phyloP scores from a whole-genome alignment of 2,888 invertebrate genomes.

The Oasisia sp. region DNA sequence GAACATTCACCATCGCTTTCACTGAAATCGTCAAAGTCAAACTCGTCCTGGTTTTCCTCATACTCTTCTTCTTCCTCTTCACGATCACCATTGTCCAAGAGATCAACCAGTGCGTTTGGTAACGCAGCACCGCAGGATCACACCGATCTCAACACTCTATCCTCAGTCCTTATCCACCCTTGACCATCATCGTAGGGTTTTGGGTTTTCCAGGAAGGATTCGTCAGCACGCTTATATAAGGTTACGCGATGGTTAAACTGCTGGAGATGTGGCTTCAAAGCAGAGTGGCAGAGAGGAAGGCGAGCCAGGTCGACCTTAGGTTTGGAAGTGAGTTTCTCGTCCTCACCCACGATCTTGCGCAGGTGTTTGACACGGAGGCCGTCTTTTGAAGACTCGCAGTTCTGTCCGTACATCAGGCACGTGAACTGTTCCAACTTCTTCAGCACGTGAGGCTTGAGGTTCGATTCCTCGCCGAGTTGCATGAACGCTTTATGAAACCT shows the following conservation, averaged over 20 bases:
- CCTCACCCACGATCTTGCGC: no score
- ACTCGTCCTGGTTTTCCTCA: constrained; percentile 23
- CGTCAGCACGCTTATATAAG: constrained; percentile 23
- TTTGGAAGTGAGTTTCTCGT: not conserved
- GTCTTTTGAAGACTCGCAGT: no score
- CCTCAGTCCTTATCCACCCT: constrained; percentile 22
- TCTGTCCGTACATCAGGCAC: constrained; percentile 31
- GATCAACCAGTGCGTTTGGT: constrained; percentile 27
- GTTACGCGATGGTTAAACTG: constrained; percentile 30
- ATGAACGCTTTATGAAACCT: constrained; percentile 26
- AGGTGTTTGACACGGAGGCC: no score
- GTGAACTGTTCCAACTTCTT: constrained; percentile 25
- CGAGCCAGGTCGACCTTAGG: not conserved
- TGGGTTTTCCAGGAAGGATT: constrained; percentile 23
- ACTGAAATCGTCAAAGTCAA: constrained; percentile 13
- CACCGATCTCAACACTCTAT: constrained; percentile 25
- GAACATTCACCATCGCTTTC: not conserved
- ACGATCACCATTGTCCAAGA: constrained; percentile 21
- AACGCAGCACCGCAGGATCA: constrained; percentile 26
- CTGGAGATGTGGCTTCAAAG: constrained; percentile 28
- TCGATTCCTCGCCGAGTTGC: constrained; percentile 29
- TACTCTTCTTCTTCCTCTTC: constrained; percentile 19
- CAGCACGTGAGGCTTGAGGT: constrained; percentile 7
- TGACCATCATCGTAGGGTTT: constrained; percentile 22
- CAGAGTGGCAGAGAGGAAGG: no score